Conservation (phyloP, 1,140 invertebrate genomes). For the Homalodisca vitripennis region DNA sequence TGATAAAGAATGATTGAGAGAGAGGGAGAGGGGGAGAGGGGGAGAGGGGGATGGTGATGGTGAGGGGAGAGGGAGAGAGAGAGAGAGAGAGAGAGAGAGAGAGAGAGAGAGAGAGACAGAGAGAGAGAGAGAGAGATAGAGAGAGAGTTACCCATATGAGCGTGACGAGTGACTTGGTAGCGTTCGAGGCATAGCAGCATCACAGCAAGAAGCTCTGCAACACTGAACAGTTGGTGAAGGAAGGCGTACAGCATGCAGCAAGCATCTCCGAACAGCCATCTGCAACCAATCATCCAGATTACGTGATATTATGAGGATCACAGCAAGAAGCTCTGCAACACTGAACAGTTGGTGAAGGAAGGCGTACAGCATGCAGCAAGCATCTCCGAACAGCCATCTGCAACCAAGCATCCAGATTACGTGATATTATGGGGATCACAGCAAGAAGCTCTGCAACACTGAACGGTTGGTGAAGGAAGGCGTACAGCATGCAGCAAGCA, state of each 20-base stretch:
- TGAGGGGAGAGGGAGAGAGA: no score
- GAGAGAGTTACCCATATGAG: conserved; percentile 23
- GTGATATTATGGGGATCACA: no score
- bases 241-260: conserved; percentile 54
- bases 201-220: conserved; percentile 52
- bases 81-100: no score
- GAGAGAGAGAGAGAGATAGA: no score
- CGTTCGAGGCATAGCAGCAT: conserved; percentile 51
- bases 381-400: conserved; percentile 53
- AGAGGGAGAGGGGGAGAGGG: no score
- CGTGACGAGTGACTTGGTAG: conserved; percentile 48
- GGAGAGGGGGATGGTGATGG: no score
- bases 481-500: conserved; percentile 52
- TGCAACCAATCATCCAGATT: no score
- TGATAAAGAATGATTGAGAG: no score
- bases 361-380: conserved; percentile 53
- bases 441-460: conserved; percentile 53
- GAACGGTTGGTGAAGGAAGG: conserved; percentile 54
- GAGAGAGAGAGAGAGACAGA: neutral
- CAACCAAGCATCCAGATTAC: no score
- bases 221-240: conserved; percentile 53
- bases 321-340: conserved; percentile 52
- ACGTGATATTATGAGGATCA: no score
- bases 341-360: conserved; percentile 55
- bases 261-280: conserved; percentile 53